phyloP scores from a whole-genome alignment of 92 coral and sea anemone species.

The Muricea muricata region DNA sequence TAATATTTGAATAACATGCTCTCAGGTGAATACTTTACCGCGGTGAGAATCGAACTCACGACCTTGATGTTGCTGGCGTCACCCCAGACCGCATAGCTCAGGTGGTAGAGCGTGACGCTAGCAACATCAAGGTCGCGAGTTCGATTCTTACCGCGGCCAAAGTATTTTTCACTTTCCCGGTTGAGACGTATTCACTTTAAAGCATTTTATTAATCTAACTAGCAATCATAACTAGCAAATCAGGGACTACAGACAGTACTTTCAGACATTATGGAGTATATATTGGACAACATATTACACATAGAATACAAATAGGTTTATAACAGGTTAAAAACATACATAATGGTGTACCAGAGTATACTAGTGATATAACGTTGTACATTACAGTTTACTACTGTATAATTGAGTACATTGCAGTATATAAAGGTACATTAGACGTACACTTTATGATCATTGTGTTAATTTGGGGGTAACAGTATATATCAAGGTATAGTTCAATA shows the following conservation, averaged over 20 bases:
- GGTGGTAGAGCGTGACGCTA: too few relatives aligned
- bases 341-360: not conserved
- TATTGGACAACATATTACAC: too few relatives aligned
- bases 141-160: too few relatives aligned
- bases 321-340: not conserved
- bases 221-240: not conserved
- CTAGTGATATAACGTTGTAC: not conserved
- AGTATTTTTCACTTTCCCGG: too few relatives aligned
- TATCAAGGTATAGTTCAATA: not conserved
- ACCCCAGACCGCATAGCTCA: too few relatives aligned
- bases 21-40: too few relatives aligned
- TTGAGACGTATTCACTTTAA: too few relatives aligned
- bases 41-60: too few relatives aligned
- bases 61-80: too few relatives aligned
- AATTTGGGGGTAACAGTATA: not conserved
- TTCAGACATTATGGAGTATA: not conserved
- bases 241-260: not conserved
- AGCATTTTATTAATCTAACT: too few relatives aligned
- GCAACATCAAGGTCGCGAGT: too few relatives aligned
- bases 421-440: not conserved
- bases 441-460: not conserved
- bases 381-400: not conserved
- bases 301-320: not conserved
- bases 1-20: too few relatives aligned
- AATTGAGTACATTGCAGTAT: not conserved